Evolutionary conservation across 2,888 invertebrate species (phyloP).

Genomic region (Luperina nickerlii): DNA sequence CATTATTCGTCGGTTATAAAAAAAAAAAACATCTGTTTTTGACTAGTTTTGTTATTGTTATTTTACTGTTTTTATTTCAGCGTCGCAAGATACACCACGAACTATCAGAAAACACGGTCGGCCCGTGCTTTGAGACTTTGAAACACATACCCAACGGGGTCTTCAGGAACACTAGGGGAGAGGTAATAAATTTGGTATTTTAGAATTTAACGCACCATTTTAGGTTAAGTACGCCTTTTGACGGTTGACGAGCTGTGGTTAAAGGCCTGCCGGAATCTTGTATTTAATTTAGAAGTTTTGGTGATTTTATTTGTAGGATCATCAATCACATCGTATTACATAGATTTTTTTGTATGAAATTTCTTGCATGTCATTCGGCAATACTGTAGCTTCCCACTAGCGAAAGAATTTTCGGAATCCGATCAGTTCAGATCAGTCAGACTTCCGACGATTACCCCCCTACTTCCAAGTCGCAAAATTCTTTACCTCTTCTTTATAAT

Average conservation of each 20-base stretch:
- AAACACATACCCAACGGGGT: constrained; percentile 77
- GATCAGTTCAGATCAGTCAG: too few species aligned
- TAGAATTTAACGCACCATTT: background rate
- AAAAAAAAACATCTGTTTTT: background rate
- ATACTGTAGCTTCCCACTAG: too few species aligned
- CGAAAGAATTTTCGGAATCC: background rate
- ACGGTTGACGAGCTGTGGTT: background rate
- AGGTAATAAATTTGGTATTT: constrained; percentile 69
- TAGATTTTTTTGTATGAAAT: background rate
- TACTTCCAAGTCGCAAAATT: too few species aligned
- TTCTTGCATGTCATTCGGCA: background rate
- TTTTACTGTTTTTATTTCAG: constrained; percentile 71
- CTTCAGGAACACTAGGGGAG: constrained; percentile 78
- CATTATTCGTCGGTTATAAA: background rate
- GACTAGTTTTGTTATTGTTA: background rate
- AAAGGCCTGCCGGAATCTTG: background rate
- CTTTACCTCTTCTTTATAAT: too few species aligned
- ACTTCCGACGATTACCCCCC: too few species aligned
- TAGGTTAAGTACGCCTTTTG: background rate
- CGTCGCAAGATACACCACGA: constrained; percentile 76
- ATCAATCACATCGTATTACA: background rate
- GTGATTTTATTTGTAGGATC: too few species aligned
- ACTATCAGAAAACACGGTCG: constrained; percentile 69
- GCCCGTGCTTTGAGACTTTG: constrained; percentile 71
- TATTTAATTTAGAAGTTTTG: background rate